Conservation (phyloP, 2,888 invertebrate species). For the Amiota communis region DNA sequence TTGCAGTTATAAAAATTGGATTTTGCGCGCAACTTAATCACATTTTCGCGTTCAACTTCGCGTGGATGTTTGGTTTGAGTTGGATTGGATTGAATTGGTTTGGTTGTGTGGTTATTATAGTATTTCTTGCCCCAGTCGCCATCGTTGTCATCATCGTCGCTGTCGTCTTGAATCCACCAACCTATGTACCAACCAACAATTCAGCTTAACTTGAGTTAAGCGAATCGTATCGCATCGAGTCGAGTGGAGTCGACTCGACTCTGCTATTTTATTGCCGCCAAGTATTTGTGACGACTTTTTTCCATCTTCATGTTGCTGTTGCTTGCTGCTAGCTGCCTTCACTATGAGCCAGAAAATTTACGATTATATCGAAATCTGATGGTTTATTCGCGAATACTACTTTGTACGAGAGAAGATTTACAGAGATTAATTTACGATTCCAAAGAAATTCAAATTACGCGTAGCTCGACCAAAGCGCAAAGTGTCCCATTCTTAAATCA, state of each 20-base stretch:
- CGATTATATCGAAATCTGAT: slow-evolving; percentile 67
- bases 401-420: slow-evolving; percentile 61
- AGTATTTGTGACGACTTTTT: slow-evolving; percentile 62
- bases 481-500: background rate
- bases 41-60: slow-evolving; percentile 63
- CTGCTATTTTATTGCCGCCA: slow-evolving; percentile 62
- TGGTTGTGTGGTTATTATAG: no score
- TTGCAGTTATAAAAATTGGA: slow-evolving; percentile 66
- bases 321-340: slow-evolving; percentile 32
- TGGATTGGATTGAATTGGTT: no score
- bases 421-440: slow-evolving; percentile 65
- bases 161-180: background rate
- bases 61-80: slow-evolving; percentile 17
- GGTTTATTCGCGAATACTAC: slow-evolving; percentile 62
- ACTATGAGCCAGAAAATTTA: slow-evolving; percentile 53
- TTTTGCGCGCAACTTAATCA: slow-evolving; percentile 66
- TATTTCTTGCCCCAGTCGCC: no score
- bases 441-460: slow-evolving; percentile 63
- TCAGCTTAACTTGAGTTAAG: slow-evolving; percentile 4
- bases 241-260: slow-evolving; percentile 8
- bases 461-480: slow-evolving; percentile 35
- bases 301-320: slow-evolving; percentile 24
- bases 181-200: background rate
- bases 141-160: background rate
- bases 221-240: background rate